Evolutionary conservation across 2,797 vertebrate species (phyloP).

Genomic region (Eulemur coronatus): DNA sequence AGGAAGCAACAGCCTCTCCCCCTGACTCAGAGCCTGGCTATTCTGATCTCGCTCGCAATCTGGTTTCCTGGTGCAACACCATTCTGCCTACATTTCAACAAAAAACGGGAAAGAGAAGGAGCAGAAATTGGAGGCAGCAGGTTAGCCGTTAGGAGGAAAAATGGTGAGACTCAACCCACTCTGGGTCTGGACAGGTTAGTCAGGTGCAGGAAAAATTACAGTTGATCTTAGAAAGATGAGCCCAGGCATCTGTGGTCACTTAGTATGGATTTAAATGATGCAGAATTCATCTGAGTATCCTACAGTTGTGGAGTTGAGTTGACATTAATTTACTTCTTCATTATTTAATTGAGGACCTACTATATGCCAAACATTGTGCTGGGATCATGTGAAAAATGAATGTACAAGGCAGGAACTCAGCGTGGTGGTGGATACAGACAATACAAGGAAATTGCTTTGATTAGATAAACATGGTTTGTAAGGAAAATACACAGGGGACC

Average conservation of each 20-base stretch:
- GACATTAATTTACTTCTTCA: not conserved
- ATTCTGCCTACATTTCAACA: not conserved
- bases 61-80: not conserved
- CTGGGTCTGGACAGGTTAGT: not conserved
- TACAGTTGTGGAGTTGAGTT: not conserved
- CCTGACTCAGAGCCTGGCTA: not conserved
- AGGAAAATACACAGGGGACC: not conserved
- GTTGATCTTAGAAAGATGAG: not conserved
- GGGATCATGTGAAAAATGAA: not conserved
- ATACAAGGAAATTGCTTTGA: not conserved
- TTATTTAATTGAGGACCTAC: not conserved
- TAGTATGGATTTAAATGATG: not conserved
- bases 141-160: not conserved
- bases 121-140: not conserved
- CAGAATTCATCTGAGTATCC: not conserved
- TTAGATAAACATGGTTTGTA: not conserved
- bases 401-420: not conserved
- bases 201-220: not conserved
- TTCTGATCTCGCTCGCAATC: not conserved
- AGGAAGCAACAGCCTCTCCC: not conserved
- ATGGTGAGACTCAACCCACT: not conserved
- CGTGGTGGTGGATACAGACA: not conserved
- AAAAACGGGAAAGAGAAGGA: not conserved
- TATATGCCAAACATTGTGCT: not conserved
- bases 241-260: not conserved